Base-by-base conservation (phyloP, 2,888 invertebrate genomes). In the Stramonita haemastoma region DNA sequence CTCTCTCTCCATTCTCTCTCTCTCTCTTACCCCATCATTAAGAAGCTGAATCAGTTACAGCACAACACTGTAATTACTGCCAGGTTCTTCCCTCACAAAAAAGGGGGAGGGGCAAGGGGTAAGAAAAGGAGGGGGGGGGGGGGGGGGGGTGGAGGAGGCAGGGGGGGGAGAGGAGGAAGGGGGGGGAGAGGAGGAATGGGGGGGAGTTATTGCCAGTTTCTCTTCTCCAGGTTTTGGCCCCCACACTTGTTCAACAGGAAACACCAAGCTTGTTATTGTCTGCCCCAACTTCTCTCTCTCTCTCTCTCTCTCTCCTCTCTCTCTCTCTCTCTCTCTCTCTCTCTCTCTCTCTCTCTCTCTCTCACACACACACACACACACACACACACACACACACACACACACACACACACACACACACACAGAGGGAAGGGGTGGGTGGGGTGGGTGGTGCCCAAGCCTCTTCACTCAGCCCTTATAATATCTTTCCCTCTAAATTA, bases 1-100 rank as follows among this genome's bases (percentile, higher is more conserved):
- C n/a, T n/a, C n/a, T n/a, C n/a, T n/a, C n/a, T n/a, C n/a, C n/a
- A n/a, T n/a, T n/a, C n/a, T n/a, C n/a, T n/a, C n/a, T n/a, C n/a
- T n/a, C n/a, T n/a, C n/a, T n/a, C n/a, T n/a, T 15, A 79, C 32
- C 79, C 79, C 79, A 85, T 85, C 85, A 85, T 85, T 85, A 85
- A 29, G 57, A 15, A 15, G 85, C 46, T n/a, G n/a, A 46, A n/a
- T 85, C 8, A n/a, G 85, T 85, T 56, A 29, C 85, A 46, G 15
- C 57, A 85, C 57, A 57, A 57, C 29, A 29, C 85, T 85, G 29
- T 85, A 85, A 85, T 85, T 57, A 85, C 57, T 85, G 57, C 56
- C 57, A 60, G 85, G 57, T 85, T 85, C 57, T 15, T 36, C 66
- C 2, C 66, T 22, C 66, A 22, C 26, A 66, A 4, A 26, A 34